Percentiles rank a stretch among this genome's conserved stretches.
Evolutionary conservation across 1,140 invertebrate genomes (phyloP).

Genomic region (Himalopsyche phryganea): DNA sequence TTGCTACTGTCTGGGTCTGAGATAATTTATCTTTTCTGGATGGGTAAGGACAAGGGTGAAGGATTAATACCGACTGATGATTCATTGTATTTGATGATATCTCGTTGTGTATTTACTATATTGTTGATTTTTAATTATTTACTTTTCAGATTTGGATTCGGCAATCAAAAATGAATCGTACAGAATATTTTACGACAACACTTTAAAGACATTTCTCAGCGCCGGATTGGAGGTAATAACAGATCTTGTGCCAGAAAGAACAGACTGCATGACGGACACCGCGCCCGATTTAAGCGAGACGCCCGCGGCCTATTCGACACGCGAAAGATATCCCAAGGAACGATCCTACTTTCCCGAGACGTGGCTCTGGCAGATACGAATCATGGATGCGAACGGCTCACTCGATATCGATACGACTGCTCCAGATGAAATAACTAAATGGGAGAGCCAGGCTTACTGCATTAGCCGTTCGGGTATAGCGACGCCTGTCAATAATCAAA

Average conservation of each 20-base stretch:
- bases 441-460: constrained; percentile 30
- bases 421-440: constrained; percentile 29
- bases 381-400: constrained; percentile 19
- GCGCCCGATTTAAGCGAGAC: neutral
- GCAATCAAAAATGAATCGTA: neutral
- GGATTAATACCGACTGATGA: too few species aligned
- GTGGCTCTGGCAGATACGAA: constrained; percentile 58
- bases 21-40: too few species aligned
- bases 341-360: constrained; percentile 63
- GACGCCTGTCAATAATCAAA: constrained; percentile 1
- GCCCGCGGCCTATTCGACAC: neutral
- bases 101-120: too few species aligned
- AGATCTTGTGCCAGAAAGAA: constrained; percentile 17
- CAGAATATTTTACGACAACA: constrained; percentile 9
- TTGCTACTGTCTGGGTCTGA: too few species aligned
- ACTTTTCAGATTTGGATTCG: constrained; percentile 2
- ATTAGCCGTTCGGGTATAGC: constrained; percentile 24
- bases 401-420: constrained; percentile 16
- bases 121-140: constrained; percentile 5
- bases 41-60: too few species aligned
- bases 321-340: constrained; percentile 4
- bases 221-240: constrained; percentile 23
- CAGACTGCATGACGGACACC: constrained; percentile 11
- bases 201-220: constrained; percentile 16
- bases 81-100: too few species aligned